phyloP scores from a whole-genome alignment of 2,888 invertebrate genomes.

The Masnerella sp. region DNA sequence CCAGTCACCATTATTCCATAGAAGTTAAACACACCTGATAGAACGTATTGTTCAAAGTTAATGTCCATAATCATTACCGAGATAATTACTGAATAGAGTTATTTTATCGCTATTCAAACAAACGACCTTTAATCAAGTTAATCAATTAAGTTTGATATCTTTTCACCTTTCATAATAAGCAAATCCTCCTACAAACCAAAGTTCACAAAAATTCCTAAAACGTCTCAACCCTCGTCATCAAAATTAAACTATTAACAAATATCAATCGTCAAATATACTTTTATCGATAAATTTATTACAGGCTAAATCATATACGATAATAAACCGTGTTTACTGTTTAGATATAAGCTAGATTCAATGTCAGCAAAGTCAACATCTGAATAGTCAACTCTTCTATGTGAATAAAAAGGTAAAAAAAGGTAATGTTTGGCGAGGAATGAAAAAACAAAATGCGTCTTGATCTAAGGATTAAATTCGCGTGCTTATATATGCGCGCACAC shows the following conservation, averaged over 20 bases:
- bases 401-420: neutral
- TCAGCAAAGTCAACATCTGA: too few species aligned
- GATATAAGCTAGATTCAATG: too few species aligned
- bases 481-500: neutral
- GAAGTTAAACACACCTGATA: neutral
- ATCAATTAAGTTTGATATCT: too few species aligned
- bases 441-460: constrained; percentile 7
- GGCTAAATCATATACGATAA: too few species aligned
- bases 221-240: too few species aligned
- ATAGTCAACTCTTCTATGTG: neutral
- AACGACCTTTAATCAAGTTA: neutral
- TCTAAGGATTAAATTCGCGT: constrained; percentile 16
- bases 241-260: too few species aligned
- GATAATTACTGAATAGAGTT: neutral
- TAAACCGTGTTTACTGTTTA: too few species aligned
- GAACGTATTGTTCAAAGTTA: constrained; percentile 9
- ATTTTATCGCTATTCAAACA: neutral
- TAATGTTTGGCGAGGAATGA: neutral
- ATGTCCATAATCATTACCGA: constrained; percentile 1
- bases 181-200: too few species aligned
- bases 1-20: neutral
- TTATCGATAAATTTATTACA: too few species aligned
- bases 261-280: too few species aligned
- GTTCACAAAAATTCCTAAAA: too few species aligned
- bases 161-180: too few species aligned